phyloP scores from a whole-genome alignment of 1,140 invertebrate genomes.

The Penaeus japonicus region DNA sequence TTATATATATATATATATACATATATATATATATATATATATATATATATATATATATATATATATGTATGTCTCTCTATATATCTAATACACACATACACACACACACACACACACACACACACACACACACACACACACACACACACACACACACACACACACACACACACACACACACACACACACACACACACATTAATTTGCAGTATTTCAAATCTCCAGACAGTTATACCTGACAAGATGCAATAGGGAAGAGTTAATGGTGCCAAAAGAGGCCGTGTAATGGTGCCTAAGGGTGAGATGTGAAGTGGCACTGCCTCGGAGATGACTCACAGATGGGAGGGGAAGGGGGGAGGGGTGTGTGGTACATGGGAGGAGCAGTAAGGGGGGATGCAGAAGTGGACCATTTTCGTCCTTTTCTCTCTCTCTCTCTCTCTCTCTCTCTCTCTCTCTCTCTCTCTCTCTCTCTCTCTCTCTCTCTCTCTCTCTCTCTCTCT shows the following conservation, averaged over 20 bases:
- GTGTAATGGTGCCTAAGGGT: no score
- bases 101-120: background rate
- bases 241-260: background rate
- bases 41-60: background rate
- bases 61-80: background rate
- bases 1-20: background rate
- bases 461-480: no score
- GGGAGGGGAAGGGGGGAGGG: no score
- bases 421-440: no score
- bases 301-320: no score
- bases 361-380: no score
- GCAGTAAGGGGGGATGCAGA: no score
- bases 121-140: background rate
- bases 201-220: background rate
- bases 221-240: background rate
- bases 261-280: background rate
- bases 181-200: background rate
- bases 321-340: no score
- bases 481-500: no score
- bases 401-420: no score
- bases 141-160: background rate
- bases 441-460: no score
- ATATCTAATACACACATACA: background rate
- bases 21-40: background rate
- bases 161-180: background rate